phyloP scores from a whole-genome alignment of 2,113 vertebrate species.

The Tringa solitaria region DNA sequence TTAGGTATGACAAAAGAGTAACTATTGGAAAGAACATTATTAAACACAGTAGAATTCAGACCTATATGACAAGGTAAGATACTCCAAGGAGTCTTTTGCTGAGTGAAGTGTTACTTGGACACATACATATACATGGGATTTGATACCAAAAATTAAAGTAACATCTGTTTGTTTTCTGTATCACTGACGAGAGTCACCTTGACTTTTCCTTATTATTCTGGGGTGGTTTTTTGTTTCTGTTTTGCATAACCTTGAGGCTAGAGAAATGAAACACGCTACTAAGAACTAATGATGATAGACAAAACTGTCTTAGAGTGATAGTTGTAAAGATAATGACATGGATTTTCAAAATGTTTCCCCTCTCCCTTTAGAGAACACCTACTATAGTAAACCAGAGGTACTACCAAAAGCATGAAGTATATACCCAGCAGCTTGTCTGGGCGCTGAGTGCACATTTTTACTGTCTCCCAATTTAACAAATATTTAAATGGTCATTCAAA shows the following conservation, averaged over 20 bases:
- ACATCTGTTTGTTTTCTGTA: not conserved
- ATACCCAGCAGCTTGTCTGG: not conserved
- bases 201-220: not conserved
- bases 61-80: not conserved
- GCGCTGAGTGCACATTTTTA: not conserved
- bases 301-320: not conserved
- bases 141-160: not conserved
- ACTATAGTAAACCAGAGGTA: not conserved
- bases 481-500: not conserved
- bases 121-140: not conserved
- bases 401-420: not conserved
- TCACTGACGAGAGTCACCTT: not conserved
- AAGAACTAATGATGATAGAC: not conserved
- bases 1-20: not conserved
- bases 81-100: not conserved
- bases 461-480: not conserved
- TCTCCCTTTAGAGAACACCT: not conserved
- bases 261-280: not conserved
- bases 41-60: not conserved
- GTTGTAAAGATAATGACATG: not conserved
- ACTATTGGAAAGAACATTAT: not conserved
- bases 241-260: not conserved
- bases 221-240: not conserved
- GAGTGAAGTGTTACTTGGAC: not conserved
- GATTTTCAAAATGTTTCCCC: not conserved